Evolutionary conservation across 2,113 vertebrate species (phyloP).

Genomic region (Microcebus jonahi): DNA sequence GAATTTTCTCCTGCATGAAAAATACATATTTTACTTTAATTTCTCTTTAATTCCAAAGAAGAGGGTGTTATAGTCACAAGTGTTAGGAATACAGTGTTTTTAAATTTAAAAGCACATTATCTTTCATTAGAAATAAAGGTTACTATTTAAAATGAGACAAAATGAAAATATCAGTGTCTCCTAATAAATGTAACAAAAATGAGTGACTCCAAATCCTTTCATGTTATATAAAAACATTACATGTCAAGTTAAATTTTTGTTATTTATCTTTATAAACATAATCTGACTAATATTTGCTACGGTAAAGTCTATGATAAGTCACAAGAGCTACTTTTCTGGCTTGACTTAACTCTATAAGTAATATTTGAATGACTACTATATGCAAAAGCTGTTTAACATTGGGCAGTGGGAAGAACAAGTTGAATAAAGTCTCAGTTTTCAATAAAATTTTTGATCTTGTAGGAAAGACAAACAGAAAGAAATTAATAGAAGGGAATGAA

Average conservation of each 20-base stretch:
- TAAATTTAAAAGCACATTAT: neutral
- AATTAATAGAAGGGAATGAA: slow-evolving; percentile 42
- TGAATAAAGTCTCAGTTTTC: neutral
- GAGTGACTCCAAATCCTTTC: neutral
- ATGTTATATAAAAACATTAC: slow-evolving; percentile 38
- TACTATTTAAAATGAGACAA: slow-evolving; percentile 27
- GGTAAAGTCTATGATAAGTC: slow-evolving; percentile 7
- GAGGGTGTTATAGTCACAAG: neutral
- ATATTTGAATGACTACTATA: neutral
- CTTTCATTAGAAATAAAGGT: slow-evolving; percentile 29
- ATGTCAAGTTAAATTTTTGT: neutral
- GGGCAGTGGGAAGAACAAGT: neutral
- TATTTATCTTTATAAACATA: neutral
- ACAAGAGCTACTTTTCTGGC: neutral
- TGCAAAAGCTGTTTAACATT: neutral
- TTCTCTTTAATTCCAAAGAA: slow-evolving; percentile 30
- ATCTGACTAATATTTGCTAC: neutral
- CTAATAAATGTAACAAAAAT: slow-evolving; percentile 35
- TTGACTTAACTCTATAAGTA: neutral
- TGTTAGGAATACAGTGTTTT: neutral
- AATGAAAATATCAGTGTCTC: neutral
- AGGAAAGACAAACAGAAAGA: slow-evolving; percentile 14
- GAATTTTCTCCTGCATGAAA: slow-evolving; percentile 71
- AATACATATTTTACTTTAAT: neutral
- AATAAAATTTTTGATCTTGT: neutral